Evolutionary conservation across 2,888 invertebrate genomes (phyloP).

Genomic region (Napeogenes inachia): DNA sequence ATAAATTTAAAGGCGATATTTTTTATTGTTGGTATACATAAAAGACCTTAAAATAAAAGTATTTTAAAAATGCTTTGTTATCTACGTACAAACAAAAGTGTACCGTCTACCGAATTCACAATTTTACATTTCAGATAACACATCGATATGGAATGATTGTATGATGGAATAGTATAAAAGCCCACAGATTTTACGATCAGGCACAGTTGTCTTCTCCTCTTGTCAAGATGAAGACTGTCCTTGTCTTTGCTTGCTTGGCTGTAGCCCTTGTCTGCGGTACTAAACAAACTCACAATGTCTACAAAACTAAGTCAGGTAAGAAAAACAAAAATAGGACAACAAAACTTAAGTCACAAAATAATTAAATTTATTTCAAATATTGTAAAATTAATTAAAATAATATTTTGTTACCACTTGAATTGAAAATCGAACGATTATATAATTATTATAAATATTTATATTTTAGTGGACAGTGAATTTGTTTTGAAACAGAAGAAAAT

Average conservation of each 20-base stretch:
- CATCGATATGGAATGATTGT: slow-evolving; percentile 24
- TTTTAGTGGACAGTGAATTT: slow-evolving; percentile 35
- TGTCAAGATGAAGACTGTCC: slow-evolving; percentile 69
- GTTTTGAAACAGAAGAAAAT: slow-evolving; percentile 57
- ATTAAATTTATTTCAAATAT: not conserved
- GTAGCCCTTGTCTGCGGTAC: slow-evolving; percentile 52
- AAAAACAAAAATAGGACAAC: not conserved
- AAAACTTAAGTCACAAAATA: not conserved
- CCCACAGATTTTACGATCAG: slow-evolving; percentile 14
- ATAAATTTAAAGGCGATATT: too few species aligned
- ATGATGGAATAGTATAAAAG: slow-evolving; percentile 33
- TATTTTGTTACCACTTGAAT: too few species aligned
- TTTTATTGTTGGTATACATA: too few species aligned
- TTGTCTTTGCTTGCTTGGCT: slow-evolving; percentile 59
- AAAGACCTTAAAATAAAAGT: too few species aligned
- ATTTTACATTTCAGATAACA: not conserved
- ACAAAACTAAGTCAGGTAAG: slow-evolving; percentile 37
- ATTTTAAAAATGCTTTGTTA: not conserved
- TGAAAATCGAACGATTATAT: not conserved
- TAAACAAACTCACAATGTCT: slow-evolving; percentile 34
- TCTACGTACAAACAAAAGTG: not conserved
- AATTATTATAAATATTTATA: not conserved
- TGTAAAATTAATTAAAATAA: not conserved
- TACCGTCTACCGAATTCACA: not conserved
- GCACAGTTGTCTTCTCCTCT: slow-evolving; percentile 56